phyloP scores from a whole-genome alignment of 2,888 invertebrate species.

The Synanthedon formicaeformis region DNA sequence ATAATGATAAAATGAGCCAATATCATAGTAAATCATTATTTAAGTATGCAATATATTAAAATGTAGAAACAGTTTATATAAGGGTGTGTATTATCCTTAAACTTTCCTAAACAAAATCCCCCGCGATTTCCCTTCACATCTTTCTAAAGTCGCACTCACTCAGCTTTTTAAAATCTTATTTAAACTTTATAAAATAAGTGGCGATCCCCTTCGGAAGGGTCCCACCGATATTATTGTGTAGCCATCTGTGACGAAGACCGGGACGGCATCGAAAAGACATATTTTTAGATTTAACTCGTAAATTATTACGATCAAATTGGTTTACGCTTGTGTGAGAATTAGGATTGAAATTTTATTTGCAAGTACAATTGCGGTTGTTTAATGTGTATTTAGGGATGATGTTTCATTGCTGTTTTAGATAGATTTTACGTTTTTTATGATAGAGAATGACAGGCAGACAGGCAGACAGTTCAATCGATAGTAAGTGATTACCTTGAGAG shows the following conservation, averaged over 20 bases:
- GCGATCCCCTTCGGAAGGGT: conserved; percentile 47
- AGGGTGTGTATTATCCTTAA: neutral
- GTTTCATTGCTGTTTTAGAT: too few species aligned
- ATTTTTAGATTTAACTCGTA: conserved; percentile 69
- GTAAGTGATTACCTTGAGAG: too few species aligned
- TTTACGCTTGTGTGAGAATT: conserved; percentile 66
- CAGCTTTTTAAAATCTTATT: conserved; percentile 68
- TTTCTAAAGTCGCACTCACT: conserved; percentile 39
- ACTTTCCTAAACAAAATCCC: neutral
- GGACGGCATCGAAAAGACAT: conserved; percentile 62
- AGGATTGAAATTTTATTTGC: conserved; percentile 47
- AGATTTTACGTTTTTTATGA: too few species aligned
- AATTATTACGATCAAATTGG: conserved; percentile 65
- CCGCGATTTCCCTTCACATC: conserved; percentile 6
- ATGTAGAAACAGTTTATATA: too few species aligned
- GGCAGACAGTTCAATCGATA: too few species aligned
- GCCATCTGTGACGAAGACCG: conserved; percentile 62
- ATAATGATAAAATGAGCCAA: too few species aligned
- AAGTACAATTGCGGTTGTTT: conserved; percentile 45
- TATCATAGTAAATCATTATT: too few species aligned
- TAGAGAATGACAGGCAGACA: too few species aligned
- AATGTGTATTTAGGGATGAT: conserved; percentile 1
- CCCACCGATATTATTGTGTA: conserved; percentile 58
- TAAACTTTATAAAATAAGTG: conserved; percentile 67
- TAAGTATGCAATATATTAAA: too few species aligned